These are phyloP conservation scores for Parapristionchus giblindavisi DNA, from an alignment of 2,888 invertebrate species.

Conservation along the genomic window DNA sequence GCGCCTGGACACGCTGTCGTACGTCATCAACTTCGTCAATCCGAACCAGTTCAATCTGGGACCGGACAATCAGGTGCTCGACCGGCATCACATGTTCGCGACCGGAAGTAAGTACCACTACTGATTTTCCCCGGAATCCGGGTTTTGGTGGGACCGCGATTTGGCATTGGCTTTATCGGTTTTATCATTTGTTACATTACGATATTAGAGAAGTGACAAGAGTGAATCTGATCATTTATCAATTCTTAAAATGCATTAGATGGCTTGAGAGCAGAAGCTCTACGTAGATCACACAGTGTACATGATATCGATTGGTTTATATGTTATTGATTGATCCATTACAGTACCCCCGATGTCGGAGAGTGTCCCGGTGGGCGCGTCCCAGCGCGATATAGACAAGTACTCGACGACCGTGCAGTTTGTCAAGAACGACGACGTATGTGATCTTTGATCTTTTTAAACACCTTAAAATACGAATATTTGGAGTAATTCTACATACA, in stretches of 20 bases:
- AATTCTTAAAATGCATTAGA: no score
- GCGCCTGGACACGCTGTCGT: not conserved
- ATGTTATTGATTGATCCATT: no score
- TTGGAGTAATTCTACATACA: not conserved
- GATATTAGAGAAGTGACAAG: no score
- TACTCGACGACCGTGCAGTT: not conserved
- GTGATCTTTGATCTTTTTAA: not conserved
- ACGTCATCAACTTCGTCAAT: not conserved
- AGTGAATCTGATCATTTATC: no score
- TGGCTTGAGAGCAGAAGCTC: no score
- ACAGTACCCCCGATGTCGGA: not conserved
- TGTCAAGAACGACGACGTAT: constrained; percentile 4
- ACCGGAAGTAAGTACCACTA: not conserved
- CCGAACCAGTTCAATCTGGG: not conserved
- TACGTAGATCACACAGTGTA: no score
- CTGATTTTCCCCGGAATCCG: not conserved
- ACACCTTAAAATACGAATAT: not conserved
- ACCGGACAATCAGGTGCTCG: not conserved
- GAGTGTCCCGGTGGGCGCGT: constrained; percentile 17
- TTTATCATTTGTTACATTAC: no score
- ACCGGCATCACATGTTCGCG: not conserved
- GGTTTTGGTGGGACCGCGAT: not conserved
- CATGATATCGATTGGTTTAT: no score
- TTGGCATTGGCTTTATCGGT: not conserved
- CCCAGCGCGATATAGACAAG: constrained; percentile 36